Base-by-base conservation (phyloP, 2,888 invertebrate genomes). In the Xiphydria camelus region DNA sequence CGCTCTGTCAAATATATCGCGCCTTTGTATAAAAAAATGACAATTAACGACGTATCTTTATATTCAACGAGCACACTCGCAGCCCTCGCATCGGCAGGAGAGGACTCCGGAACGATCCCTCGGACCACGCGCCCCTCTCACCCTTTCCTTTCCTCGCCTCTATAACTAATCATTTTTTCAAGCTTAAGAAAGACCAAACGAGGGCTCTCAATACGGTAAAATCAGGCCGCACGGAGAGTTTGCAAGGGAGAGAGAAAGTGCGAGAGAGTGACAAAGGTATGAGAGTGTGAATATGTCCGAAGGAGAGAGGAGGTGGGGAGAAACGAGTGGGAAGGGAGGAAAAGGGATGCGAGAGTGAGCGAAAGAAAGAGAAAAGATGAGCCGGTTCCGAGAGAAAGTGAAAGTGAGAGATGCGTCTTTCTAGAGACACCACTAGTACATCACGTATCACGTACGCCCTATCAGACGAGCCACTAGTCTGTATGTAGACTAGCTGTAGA, bases 401-500 rank as follows among this genome's bases (percentile, higher is more conserved):
- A 7, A 17, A 33, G 17, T 33, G 15, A 18, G 33, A 33, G 9
- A 33, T 7, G 45, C 49, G 53, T 61, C 43, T 61, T 61, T 59
- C 48, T 59, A 59, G 59, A 61, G 60, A 55, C 59, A 55, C 47
- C 56, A 49, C 56, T 61, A 58, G 59, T 60, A 61, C 65, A 61
- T 67, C 69, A 65, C 66, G 70, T 66, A 70, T 73, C 68, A 68
- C 66, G 66, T 67, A 62, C 69, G 64, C 54, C 69, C 69, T 70
- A 68, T 69, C 70, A 64, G 66, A 68, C 55, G 67, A 70, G 64
- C 65, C 66, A 61, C 69, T 72, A 68, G 73, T 70, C 71, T 64
- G 59, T 66, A 61, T 65, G 66, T 72, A 72, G 72, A 71, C 72
- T 71, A 71, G 72, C 64, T 65, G 70, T 73, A 74, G 72, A 73